phyloP scores from a whole-genome alignment of 2,888 invertebrate species.

The Apocheima hispidaria region DNA sequence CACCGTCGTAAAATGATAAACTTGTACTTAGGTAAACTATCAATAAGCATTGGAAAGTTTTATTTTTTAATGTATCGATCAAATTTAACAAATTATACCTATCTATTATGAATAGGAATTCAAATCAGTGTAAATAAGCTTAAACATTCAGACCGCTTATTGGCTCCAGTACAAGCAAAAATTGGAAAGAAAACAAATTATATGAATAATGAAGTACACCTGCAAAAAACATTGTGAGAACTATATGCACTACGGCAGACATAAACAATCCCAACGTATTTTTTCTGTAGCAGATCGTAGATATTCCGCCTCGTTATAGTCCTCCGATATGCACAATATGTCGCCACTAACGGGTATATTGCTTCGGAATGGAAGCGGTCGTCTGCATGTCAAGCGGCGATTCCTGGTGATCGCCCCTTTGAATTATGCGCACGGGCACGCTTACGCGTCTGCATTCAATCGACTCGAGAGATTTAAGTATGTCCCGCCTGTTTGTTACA shows the following conservation, averaged over 20 bases:
- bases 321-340: constrained; percentile 75
- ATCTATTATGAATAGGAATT: no score
- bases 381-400: constrained; percentile 82
- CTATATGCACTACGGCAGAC: constrained; percentile 7
- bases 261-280: constrained; percentile 22
- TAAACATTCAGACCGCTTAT: not conserved
- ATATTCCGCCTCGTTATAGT: constrained; percentile 56
- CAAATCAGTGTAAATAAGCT: no score
- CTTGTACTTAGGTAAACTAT: no score
- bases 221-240: constrained; percentile 19
- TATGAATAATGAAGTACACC: not conserved
- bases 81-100: no score
- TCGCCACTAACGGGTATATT: constrained; percentile 81
- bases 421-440: constrained; percentile 82
- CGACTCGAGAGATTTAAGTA: constrained; percentile 76
- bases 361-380: constrained; percentile 74
- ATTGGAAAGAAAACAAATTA: no score
- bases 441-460: constrained; percentile 80
- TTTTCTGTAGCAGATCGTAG: constrained; percentile 38
- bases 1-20: not conserved
- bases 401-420: constrained; percentile 83
- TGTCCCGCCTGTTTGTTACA: constrained; percentile 65
- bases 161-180: not conserved
- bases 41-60: no score
- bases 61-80: no score